Conservation (phyloP, 2,113 vertebrate species). For the Phylloscopus trochilus region DNA sequence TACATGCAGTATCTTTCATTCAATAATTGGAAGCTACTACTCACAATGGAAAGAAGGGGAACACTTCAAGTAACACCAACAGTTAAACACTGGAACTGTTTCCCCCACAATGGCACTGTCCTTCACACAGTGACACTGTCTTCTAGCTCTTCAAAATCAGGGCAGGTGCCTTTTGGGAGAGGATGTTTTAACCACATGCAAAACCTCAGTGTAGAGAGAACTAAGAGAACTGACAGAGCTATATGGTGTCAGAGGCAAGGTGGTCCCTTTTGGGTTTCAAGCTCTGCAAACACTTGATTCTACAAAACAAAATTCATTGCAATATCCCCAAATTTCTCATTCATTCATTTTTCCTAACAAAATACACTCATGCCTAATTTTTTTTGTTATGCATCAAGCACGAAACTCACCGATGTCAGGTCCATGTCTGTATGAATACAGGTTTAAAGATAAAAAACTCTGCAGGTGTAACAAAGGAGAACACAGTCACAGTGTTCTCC, state of each 20-base stretch:
- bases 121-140: background rate
- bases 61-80: background rate
- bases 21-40: background rate
- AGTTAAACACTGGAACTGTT: background rate
- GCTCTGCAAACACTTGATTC: rapidly evolving
- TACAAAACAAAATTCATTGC: background rate
- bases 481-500: background rate
- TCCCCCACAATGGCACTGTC: background rate
- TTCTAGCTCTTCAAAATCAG: background rate
- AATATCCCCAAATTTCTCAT: background rate
- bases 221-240: background rate
- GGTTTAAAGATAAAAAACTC: background rate
- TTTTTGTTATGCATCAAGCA: background rate
- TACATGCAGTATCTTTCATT: background rate
- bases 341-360: background rate
- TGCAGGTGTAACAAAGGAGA: background rate
- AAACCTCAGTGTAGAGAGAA: background rate
- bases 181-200: background rate
- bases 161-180: background rate
- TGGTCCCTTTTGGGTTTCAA: background rate
- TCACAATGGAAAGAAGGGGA: background rate
- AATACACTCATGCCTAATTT: background rate
- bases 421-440: background rate
- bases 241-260: background rate
- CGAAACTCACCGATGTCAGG: background rate